Percentiles rank a stretch among this genome's conserved stretches.
Evolutionary conservation across 2,888 invertebrate genomes (phyloP).

Genomic region (Papilio demoleus): DNA sequence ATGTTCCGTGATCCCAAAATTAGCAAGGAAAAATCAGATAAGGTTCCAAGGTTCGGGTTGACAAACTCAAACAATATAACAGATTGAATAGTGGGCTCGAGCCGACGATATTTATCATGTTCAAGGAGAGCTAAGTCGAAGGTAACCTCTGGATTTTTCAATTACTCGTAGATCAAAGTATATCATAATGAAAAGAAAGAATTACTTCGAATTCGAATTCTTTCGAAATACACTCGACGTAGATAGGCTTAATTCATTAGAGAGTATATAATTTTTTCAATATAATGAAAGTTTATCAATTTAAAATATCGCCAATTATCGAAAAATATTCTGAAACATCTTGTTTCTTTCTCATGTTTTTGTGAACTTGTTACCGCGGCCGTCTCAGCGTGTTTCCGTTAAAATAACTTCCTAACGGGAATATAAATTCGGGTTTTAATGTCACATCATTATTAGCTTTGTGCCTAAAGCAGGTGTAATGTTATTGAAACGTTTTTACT

Average conservation of each 20-base stretch:
- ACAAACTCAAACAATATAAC: conserved; percentile 45
- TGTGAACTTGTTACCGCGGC: conserved; percentile 26
- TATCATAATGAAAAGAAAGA: neutral
- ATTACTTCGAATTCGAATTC: too few species aligned
- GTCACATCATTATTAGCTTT: conserved; percentile 35
- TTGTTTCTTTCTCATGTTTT: conserved; percentile 14
- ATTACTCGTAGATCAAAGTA: neutral
- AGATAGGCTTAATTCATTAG: too few species aligned
- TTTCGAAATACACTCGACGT: too few species aligned
- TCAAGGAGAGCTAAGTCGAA: conserved; percentile 16
- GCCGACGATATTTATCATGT: conserved; percentile 23
- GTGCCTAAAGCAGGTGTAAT: conserved; percentile 26
- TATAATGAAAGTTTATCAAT: neutral
- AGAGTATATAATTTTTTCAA: too few species aligned
- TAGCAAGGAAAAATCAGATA: conserved; percentile 48
- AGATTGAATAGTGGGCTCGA: conserved; percentile 23
- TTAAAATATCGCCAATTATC: conserved; percentile 14
- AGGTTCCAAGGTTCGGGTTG: conserved; percentile 43
- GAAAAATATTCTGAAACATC: neutral
- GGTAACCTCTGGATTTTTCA: neutral
- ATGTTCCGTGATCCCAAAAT: conserved; percentile 40
- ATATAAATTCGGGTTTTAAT: conserved; percentile 40
- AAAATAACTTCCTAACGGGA: conserved; percentile 39
- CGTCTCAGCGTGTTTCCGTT: conserved; percentile 28
- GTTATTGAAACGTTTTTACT: conserved; percentile 30